These are phyloP conservation scores for Boloria selene DNA, from an alignment of 2,888 invertebrate species.

Conservation along the genomic window DNA sequence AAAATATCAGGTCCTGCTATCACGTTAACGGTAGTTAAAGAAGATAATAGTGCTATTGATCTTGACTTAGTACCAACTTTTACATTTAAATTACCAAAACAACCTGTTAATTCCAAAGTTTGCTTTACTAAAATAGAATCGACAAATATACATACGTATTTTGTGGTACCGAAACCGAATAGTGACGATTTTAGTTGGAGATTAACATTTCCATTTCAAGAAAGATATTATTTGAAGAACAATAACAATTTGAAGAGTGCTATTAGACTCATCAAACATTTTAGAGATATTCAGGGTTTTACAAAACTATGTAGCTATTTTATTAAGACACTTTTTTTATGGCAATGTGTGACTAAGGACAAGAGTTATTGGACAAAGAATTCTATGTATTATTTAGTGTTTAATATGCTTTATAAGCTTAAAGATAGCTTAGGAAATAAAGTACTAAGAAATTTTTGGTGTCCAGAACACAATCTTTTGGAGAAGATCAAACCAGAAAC, in stretches of 20 bases:
- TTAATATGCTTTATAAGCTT: slow-evolving; percentile 58
- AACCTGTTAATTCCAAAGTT: slow-evolving; percentile 50
- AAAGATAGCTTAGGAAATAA: slow-evolving; percentile 48
- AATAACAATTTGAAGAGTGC: slow-evolving; percentile 60
- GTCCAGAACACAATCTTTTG: slow-evolving; percentile 56
- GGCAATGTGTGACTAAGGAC: slow-evolving; percentile 51
- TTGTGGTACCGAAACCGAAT: slow-evolving; percentile 63
- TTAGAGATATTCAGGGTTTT: slow-evolving; percentile 61
- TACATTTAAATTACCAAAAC: slow-evolving; percentile 53
- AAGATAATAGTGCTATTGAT: slow-evolving; percentile 53
- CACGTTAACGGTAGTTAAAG: slow-evolving; percentile 51
- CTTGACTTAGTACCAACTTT: slow-evolving; percentile 65
- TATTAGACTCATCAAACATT: slow-evolving; percentile 57
- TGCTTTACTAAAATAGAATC: slow-evolving; percentile 49
- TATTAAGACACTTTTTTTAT: slow-evolving; percentile 64
- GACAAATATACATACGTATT: slow-evolving; percentile 51
- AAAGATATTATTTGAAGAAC: slow-evolving; percentile 52
- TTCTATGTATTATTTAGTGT: slow-evolving; percentile 54
- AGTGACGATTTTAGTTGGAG: slow-evolving; percentile 60
- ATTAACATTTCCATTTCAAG: slow-evolving; percentile 63
- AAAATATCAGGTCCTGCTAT: slow-evolving; percentile 62
- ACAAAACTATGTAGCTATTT: slow-evolving; percentile 62
- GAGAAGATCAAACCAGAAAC: slow-evolving; percentile 56
- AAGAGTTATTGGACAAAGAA: slow-evolving; percentile 55
- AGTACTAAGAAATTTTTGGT: slow-evolving; percentile 60